These are phyloP conservation scores for Aurelia coerulea DNA, from an alignment of 30 jellyfish, hydroid and myxozoan genomes.

Conservation along the genomic window DNA sequence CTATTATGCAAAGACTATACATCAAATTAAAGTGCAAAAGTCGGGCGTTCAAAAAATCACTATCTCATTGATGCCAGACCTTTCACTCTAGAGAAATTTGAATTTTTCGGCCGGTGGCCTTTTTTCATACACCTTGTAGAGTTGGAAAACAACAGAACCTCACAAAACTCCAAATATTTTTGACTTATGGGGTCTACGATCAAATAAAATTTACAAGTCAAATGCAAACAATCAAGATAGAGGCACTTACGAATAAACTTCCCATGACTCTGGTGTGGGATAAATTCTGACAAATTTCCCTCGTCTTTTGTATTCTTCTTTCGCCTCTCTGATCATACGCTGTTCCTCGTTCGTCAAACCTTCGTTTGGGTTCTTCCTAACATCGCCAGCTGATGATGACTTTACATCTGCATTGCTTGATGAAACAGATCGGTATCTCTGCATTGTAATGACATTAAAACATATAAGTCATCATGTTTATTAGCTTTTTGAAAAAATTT, in stretches of 20 bases:
- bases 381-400: slow-evolving; percentile 49
- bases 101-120: too few relatives aligned
- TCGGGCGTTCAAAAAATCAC: too few relatives aligned
- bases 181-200: too few relatives aligned
- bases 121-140: too few relatives aligned
- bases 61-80: too few relatives aligned
- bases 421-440: slow-evolving; percentile 68
- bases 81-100: too few relatives aligned
- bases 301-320: slow-evolving; percentile 82
- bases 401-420: slow-evolving; percentile 49
- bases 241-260: slow-evolving; percentile 71
- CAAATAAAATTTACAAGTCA: neutral
- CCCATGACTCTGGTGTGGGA: slow-evolving; percentile 98
- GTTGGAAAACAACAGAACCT: too few relatives aligned
- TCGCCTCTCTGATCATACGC: slow-evolving; percentile 78
- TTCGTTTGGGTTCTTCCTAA: slow-evolving; percentile 41
- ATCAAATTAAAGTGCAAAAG: too few relatives aligned
- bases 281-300: slow-evolving; percentile 87
- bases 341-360: slow-evolving; percentile 80
- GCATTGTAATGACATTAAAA: neutral
- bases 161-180: too few relatives aligned
- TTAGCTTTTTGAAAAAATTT: too few relatives aligned
- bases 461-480: too few relatives aligned
- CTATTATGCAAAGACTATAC: too few relatives aligned
- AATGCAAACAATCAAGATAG: neutral